phyloP scores from a whole-genome alignment of 2,113 vertebrate genomes.

The Pteruthius melanotis region DNA sequence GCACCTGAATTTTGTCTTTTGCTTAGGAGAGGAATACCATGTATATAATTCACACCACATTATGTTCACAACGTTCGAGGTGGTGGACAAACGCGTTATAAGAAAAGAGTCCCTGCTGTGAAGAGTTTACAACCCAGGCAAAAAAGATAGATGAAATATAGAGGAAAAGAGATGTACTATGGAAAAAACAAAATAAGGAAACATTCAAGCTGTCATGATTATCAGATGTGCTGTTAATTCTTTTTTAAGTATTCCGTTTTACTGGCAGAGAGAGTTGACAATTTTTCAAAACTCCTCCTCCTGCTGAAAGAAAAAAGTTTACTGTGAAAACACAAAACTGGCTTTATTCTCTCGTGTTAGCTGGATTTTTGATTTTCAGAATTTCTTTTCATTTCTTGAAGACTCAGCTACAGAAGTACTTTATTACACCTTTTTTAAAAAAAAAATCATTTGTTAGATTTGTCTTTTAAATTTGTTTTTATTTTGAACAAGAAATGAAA shows the following conservation, averaged over 20 bases:
- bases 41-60: slow-evolving; percentile 49
- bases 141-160: neutral
- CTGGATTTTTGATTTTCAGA: neutral
- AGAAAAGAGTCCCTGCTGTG: slow-evolving; percentile 12
- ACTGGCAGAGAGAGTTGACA: neutral
- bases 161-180: neutral
- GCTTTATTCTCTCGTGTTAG: neutral
- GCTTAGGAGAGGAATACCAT: neutral
- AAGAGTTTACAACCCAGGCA: slow-evolving; percentile 23
- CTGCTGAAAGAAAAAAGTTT: neutral
- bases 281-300: neutral
- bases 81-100: slow-evolving; percentile 40
- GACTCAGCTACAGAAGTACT: neutral
- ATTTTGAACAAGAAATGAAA: neutral
- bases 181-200: neutral
- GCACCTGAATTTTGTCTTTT: neutral
- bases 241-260: neutral
- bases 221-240: slow-evolving; percentile 17
- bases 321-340: neutral
- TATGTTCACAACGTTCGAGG: slow-evolving; percentile 31
- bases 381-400: neutral
- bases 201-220: neutral
- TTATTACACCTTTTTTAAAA: neutral
- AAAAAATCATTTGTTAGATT: neutral
- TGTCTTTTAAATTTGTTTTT: neutral